Conservation (phyloP, 2,113 vertebrate species). For the Caracal caracal region DNA sequence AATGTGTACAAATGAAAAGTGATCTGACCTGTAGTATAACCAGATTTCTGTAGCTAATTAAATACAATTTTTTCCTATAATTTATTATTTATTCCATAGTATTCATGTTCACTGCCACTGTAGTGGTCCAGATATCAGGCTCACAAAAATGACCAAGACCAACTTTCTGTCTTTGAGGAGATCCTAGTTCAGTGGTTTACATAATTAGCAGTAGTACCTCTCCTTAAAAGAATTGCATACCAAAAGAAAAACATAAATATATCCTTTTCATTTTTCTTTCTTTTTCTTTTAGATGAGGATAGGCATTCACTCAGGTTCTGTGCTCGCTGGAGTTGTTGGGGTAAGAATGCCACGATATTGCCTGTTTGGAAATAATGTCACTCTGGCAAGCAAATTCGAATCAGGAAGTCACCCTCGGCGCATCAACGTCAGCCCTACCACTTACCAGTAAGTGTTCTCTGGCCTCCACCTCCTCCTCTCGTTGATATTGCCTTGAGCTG, state of each 20-base stretch:
- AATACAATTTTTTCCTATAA: background rate
- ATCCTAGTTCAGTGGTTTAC: background rate
- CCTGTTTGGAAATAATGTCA: constrained; percentile 99
- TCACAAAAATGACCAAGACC: background rate
- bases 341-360: constrained; percentile 99
- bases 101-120: background rate
- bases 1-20: background rate
- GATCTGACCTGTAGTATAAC: background rate
- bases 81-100: background rate
- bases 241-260: background rate
- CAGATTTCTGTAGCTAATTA: background rate
- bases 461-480: background rate
- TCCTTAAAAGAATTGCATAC: background rate
- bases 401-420: constrained; percentile 97
- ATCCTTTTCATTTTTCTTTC: background rate
- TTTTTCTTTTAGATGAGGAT: constrained; percentile 91
- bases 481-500: background rate
- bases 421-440: constrained; percentile 98
- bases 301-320: constrained; percentile 98
- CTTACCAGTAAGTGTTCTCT: constrained; percentile 93
- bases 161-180: background rate
- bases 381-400: constrained; percentile 98
- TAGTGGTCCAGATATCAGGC: background rate
- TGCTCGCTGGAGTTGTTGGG: constrained; percentile 97
- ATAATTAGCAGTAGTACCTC: background rate